Evolutionary conservation across 2,888 invertebrate species (phyloP).

Genomic region (Phortica okadai): DNA sequence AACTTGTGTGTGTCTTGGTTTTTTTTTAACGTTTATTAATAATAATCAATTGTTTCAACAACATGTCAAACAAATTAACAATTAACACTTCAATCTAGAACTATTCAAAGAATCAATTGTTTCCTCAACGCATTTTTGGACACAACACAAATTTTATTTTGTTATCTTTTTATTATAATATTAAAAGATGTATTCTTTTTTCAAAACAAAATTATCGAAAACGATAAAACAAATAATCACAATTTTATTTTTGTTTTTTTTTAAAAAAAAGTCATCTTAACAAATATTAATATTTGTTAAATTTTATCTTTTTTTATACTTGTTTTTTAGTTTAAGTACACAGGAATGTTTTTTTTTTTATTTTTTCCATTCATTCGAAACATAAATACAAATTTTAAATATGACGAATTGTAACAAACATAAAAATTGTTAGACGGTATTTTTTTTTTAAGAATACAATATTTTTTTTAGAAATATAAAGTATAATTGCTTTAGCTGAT

Average conservation of each 20-base stretch:
- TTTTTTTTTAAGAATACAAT: too few relatives aligned
- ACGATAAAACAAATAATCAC: background rate
- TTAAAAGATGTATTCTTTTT: background rate
- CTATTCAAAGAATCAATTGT: background rate
- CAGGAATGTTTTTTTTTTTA: background rate
- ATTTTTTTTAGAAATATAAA: too few relatives aligned
- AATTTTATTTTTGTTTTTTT: background rate
- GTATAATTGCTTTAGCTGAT: too few relatives aligned
- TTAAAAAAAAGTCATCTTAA: too few relatives aligned
- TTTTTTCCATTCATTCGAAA: background rate
- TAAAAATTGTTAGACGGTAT: background rate
- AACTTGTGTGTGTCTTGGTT: constrained; percentile 29
- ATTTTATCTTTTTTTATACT: background rate
- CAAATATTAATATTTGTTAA: background rate
- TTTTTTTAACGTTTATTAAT: constrained; percentile 37
- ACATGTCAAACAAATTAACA: constrained; percentile 27
- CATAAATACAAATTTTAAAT: background rate
- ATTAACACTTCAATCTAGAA: constrained; percentile 28
- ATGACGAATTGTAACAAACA: background rate
- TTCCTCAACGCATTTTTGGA: constrained; percentile 17
- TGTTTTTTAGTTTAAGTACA: background rate
- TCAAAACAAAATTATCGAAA: background rate
- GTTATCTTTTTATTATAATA: background rate
- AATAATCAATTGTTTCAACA: constrained; percentile 26
- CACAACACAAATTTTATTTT: constrained; percentile 6